These are phyloP conservation scores for Sinohyriopsis cumingii DNA, from an alignment of 2,888 invertebrate genomes.

Conservation along the genomic window DNA sequence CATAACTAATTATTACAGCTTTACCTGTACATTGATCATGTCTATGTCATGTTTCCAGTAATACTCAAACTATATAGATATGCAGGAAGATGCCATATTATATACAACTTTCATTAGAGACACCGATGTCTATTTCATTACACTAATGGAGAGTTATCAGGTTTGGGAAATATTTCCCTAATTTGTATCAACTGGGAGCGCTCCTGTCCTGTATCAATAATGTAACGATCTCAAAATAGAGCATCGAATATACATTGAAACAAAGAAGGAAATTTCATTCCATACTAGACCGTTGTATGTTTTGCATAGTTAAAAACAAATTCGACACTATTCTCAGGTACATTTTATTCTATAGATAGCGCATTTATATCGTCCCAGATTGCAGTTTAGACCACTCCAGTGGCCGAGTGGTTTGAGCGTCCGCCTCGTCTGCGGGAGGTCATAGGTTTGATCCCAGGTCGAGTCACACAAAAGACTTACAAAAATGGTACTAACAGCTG, in stretches of 20 bases:
- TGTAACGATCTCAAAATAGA: slow-evolving; percentile 2
- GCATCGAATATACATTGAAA: not conserved
- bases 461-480: no score
- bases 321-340: not conserved
- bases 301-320: slow-evolving; percentile 1
- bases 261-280: not conserved
- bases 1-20: slow-evolving; percentile 1
- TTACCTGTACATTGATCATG: not conserved
- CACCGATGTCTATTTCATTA: not conserved
- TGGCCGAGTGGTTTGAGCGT: no score
- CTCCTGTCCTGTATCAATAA: slow-evolving; percentile 1
- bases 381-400: no score
- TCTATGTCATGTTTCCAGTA: not conserved
- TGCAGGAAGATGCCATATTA: slow-evolving; percentile 2
- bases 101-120: slow-evolving; percentile 3
- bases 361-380: not conserved
- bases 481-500: no score
- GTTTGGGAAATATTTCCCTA: no score
- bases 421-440: no score
- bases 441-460: no score
- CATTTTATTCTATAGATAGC: not conserved
- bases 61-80: not conserved
- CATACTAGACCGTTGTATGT: not conserved
- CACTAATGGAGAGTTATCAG: no score
- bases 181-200: not conserved